phyloP scores from a whole-genome alignment of 2,113 vertebrate species.

The Lampris incognitus region DNA sequence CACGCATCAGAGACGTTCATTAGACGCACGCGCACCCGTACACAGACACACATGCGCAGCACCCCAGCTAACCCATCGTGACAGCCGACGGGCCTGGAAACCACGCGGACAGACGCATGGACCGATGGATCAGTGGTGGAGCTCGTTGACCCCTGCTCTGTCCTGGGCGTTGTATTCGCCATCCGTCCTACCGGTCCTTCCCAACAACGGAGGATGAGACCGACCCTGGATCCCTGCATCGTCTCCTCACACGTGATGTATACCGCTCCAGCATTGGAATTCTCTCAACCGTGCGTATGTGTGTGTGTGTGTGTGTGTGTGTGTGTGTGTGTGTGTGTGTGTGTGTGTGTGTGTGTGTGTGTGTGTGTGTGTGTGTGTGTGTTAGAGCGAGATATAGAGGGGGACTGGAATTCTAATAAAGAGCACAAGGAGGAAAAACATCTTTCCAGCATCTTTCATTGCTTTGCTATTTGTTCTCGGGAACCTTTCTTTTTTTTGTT shows the following conservation, averaged over 20 bases:
- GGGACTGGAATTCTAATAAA: background rate
- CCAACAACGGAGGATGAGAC: constrained; percentile 23
- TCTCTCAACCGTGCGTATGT: constrained; percentile 17
- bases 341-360: too few species aligned
- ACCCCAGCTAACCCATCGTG: constrained; percentile 4
- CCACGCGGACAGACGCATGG: constrained; percentile 65
- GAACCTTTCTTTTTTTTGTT: constrained; percentile 3
- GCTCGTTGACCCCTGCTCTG: constrained; percentile 67
- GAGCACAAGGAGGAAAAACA: background rate
- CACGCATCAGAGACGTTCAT: constrained; percentile 34
- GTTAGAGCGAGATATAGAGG: background rate
- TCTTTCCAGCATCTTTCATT: background rate
- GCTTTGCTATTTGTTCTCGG: background rate
- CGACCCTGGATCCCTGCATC: constrained; percentile 20
- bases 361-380: too few species aligned
- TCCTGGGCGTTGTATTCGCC: constrained; percentile 35
- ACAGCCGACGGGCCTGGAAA: constrained; percentile 42
- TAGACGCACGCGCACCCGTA: background rate
- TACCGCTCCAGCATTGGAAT: background rate
- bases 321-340: background rate
- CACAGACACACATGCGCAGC: constrained; percentile 12
- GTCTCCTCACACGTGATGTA: constrained; percentile 26
- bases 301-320: constrained; percentile 11
- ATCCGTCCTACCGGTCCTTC: constrained; percentile 30
- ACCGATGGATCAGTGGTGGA: constrained; percentile 47